These are phyloP conservation scores for Pavo muticus DNA, from an alignment of 2,113 vertebrate genomes.

Conservation along the genomic window DNA sequence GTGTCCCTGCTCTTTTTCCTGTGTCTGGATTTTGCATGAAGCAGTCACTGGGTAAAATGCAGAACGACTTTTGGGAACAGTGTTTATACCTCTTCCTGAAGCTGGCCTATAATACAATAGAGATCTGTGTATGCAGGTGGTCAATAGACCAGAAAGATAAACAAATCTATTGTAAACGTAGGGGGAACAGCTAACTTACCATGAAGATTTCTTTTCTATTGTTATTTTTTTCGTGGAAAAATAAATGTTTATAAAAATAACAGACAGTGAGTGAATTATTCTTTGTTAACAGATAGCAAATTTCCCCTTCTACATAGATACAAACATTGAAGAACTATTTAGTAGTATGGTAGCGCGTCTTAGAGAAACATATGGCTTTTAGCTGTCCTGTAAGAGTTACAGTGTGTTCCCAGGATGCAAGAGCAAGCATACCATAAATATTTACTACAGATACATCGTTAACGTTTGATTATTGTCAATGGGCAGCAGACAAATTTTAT, in stretches of 20 bases:
- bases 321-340: not conserved
- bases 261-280: not conserved
- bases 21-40: not conserved
- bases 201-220: not conserved
- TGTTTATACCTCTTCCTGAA: not conserved
- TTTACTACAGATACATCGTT: not conserved
- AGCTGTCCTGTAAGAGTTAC: not conserved
- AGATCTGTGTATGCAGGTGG: not conserved
- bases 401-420: not conserved
- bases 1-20: not conserved
- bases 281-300: not conserved
- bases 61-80: not conserved
- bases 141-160: not conserved
- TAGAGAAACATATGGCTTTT: not conserved
- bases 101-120: not conserved
- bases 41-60: not conserved
- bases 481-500: not conserved
- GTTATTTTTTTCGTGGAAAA: not conserved
- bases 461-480: not conserved
- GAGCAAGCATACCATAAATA: constrained; percentile 12
- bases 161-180: not conserved
- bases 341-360: not conserved
- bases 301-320: not conserved
- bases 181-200: not conserved
- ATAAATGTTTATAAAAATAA: not conserved